phyloP scores from a whole-genome alignment of 1,140 invertebrate species.

The Schmidtea mediterranea region DNA sequence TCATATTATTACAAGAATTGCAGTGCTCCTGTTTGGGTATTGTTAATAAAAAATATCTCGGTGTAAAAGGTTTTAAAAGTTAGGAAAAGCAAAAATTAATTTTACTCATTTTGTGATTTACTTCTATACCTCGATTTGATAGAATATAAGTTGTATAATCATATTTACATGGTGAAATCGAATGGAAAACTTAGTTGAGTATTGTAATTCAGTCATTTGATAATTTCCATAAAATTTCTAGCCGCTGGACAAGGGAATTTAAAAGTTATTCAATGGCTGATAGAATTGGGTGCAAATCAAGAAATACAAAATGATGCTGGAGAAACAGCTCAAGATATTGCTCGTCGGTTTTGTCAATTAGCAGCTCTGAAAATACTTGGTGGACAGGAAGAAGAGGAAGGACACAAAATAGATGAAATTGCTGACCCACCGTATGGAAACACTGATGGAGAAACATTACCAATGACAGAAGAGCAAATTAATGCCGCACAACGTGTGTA shows the following conservation, averaged over 20 bases:
- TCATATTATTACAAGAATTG: too few relatives aligned
- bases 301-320: conserved; percentile 20
- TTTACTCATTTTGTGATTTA: too few relatives aligned
- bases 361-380: conserved; percentile 24
- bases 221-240: too few relatives aligned
- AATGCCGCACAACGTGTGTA: conserved; percentile 13
- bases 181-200: too few relatives aligned
- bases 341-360: conserved; percentile 21
- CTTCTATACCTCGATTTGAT: too few relatives aligned
- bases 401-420: conserved; percentile 9
- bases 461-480: conserved; percentile 12
- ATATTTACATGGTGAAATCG: too few relatives aligned
- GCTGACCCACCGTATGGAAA: conserved; percentile 12
- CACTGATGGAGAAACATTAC: conserved; percentile 13
- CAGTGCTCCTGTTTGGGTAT: too few relatives aligned
- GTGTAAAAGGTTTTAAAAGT: too few relatives aligned
- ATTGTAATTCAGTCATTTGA: too few relatives aligned
- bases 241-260: conserved; percentile 26
- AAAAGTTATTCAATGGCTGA: conserved; percentile 23
- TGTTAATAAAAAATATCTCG: too few relatives aligned
- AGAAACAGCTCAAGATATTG: conserved; percentile 22
- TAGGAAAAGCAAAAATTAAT: too few relatives aligned
- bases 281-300: conserved; percentile 26
- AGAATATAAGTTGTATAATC: too few relatives aligned
- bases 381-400: conserved; percentile 9